Evolutionary conservation across 2,888 invertebrate species (phyloP), one percentile per base, ranked within the genome.

Genomic region (Hydrotaea diabolus): DNA sequence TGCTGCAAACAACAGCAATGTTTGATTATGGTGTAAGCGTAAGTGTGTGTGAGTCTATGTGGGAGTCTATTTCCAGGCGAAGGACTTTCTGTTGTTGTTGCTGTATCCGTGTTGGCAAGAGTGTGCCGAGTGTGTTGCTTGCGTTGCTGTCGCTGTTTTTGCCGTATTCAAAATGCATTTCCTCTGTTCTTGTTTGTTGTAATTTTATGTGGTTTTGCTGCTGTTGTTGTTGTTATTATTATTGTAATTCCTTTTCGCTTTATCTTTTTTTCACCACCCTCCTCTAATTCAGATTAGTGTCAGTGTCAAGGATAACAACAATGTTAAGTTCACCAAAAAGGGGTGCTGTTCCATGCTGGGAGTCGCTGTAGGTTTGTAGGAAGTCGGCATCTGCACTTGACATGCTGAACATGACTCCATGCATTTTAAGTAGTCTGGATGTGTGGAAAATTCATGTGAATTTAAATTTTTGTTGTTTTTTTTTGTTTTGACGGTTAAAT

Each of bases 261-360:
- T 73, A 15, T 46, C 43, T 66, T 66, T 66, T 21, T 23, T 69
- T n/a, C n/a, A n/a, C n/a, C n/a, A n/a, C n/a, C 21, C 21, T 46
- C 23, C 59, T 64, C 78, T 85, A 79, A 82, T 85, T 69, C 79
- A 66, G 85, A 85, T 85, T 85, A 85, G 82, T 85, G 85, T 85
- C 85, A 85, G 73, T 85, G 85, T 82, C 81, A 85, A 85, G 83
- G 83, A 84, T 84, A 84, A 80, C 83, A 84, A 75, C 77, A 77
- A 46, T 49, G 57, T 74, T 76, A 55, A 74, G 26, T 74, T 57
- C 46, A 46, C 31, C 39, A 39, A 59, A 46, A 74, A 46, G 31
- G n/a, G 59, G 46, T 74, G 55, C 71, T 39, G 9, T 7, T 31
- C 31, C 39, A 57, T 39, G 19, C 55, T 19, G 19, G n/a, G 73